Base-by-base conservation (phyloP, 2,113 vertebrate genomes). In the Galeopterus variegatus region DNA sequence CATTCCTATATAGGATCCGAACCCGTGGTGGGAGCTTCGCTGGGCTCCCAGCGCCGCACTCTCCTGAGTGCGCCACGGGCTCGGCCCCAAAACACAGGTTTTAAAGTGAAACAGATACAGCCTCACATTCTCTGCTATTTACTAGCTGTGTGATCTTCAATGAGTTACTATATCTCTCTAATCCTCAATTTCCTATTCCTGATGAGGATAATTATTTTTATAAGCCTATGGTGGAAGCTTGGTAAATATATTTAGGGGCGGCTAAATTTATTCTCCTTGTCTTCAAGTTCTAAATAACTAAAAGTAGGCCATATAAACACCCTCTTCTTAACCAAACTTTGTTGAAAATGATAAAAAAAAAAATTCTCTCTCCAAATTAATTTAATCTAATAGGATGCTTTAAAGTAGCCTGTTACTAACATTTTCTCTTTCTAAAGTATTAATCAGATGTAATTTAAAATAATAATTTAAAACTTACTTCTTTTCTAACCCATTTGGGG, bases 401-500 rank as follows among this genome's bases (percentile, higher is more conserved):
- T 93, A 90, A 92, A 33, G 54, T 56, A 90, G 92, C 18, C 17
- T 92, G 72, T 82, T 56, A 92, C 23, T 93, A 28, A 96, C 52
- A 36, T 82, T 94, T 95, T 56, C 41, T 12, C n/a, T 89, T 82
- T 95, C 65, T 69, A 82, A 86, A 90, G 13, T 80, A 86, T 31
- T 94, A 90, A 82, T 80, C 41, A 93, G 45, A 65, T 75, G 0
- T 2, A 95, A 79, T 33, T 89, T 97, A 56, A 88, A 95, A 80
- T 33, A 88, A 73, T 6, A 75, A 88, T 65, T 79, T 13, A 96
- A 90, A 95, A 97, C 98, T 97, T 98, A 99, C 99, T 99, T 99
- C 28, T 99, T 99, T 98, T 99, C 99, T 97, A 99, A 98, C 97
- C 99, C 99, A 0, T 99, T 99, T 95, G 99, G 99, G 26, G 99